These are phyloP conservation scores for Brachionus angularis DNA, from an alignment of 1,140 invertebrate species.

Conservation along the genomic window DNA sequence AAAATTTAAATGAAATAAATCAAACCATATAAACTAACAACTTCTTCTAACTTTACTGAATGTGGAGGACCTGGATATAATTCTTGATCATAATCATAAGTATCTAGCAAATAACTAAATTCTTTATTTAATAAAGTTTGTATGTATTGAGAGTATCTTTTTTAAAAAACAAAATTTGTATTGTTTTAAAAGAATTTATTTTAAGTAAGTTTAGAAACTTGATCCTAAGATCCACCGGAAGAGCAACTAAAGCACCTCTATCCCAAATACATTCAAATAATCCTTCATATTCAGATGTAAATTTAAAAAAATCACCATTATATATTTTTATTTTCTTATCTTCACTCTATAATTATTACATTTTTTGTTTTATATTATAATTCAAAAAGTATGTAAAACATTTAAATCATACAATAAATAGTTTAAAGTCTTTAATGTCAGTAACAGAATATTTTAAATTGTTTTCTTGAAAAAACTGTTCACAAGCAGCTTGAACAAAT, in stretches of 20 bases:
- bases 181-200: too few species aligned
- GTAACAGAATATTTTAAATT: neutral
- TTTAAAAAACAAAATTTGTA: neutral
- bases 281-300: neutral
- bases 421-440: constrained; percentile 4
- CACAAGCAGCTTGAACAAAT: constrained; percentile 4
- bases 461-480: constrained; percentile 34
- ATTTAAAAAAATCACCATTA: constrained; percentile 40
- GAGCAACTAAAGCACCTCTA: constrained; percentile 26
- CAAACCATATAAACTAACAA: constrained; percentile 14
- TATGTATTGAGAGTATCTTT: constrained; percentile 2
- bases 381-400: too few species aligned
- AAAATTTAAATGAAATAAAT: neutral
- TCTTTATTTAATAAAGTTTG: neutral
- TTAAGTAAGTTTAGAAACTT: constrained; percentile 12
- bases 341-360: neutral
- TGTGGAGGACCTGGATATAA: constrained; percentile 35
- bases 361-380: neutral
- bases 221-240: neutral
- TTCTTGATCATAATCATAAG: constrained; percentile 19
- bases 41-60: constrained; percentile 20
- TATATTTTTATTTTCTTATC: constrained; percentile 8
- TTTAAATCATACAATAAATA: constrained; percentile 6
- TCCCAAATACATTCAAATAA: constrained; percentile 38
- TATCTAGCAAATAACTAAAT: constrained; percentile 27